Conservation (phyloP, 2,888 invertebrate genomes). For the Drosophila pseudotalamancana region DNA sequence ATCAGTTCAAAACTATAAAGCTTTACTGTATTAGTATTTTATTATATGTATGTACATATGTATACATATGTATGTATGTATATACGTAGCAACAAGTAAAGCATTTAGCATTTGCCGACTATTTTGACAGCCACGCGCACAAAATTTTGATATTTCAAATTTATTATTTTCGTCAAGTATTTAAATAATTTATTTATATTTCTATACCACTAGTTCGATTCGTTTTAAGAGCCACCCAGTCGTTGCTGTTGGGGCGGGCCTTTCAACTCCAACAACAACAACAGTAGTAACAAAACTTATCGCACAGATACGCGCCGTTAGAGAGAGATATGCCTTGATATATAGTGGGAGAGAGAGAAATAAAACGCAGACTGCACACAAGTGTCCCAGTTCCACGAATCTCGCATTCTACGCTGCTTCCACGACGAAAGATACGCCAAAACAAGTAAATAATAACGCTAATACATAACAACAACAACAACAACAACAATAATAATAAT, state of each 20-base stretch:
- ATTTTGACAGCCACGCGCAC: conserved; percentile 62
- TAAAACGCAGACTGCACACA: conserved; percentile 80
- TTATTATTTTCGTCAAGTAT: conserved; percentile 5
- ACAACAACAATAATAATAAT: too few relatives aligned
- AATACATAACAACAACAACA: conserved; percentile 70
- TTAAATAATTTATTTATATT: too few relatives aligned
- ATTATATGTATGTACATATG: too few relatives aligned
- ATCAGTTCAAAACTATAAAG: too few relatives aligned
- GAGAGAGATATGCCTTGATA: background rate
- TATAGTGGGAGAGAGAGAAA: background rate
- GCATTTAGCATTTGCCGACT: conserved; percentile 42
- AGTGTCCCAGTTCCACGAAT: conserved; percentile 83
- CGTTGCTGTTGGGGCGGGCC: conserved; percentile 11
- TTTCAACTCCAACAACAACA: too few relatives aligned
- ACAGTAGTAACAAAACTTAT: conserved; percentile 31
- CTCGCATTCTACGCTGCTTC: conserved; percentile 81
- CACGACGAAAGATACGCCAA: conserved; percentile 36
- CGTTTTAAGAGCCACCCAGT: conserved; percentile 4
- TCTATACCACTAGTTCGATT: conserved; percentile 2
- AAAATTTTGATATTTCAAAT: conserved; percentile 8
- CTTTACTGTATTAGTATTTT: too few relatives aligned
- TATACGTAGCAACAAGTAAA: too few relatives aligned
- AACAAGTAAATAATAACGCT: conserved; percentile 69
- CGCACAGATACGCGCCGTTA: conserved; percentile 38
- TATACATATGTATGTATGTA: background rate